phyloP scores from a whole-genome alignment of 2,888 invertebrate genomes.

The Troglohyphantes excavatus region DNA sequence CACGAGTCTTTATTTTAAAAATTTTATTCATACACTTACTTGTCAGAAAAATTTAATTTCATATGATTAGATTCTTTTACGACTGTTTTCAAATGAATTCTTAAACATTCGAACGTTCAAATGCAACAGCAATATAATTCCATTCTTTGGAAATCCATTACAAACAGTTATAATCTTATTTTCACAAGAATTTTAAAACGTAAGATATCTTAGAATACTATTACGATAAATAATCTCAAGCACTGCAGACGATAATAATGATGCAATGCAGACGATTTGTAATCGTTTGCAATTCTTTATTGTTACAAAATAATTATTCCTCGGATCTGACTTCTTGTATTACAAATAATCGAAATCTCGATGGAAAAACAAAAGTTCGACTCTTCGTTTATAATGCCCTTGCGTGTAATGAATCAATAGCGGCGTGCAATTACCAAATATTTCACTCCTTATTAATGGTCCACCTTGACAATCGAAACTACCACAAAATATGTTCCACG shows the following conservation, averaged over 20 bases:
- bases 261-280: not conserved
- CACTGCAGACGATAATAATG: not conserved
- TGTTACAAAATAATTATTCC: not conserved
- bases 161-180: no score
- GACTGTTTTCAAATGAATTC: no score
- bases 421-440: slow-evolving; percentile 18
- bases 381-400: not conserved
- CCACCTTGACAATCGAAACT: slow-evolving; percentile 18
- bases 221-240: not conserved
- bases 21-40: no score
- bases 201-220: not conserved
- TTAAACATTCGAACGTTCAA: no score
- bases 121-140: no score
- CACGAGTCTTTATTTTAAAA: no score
- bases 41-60: no score
- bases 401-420: slow-evolving; percentile 11
- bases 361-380: not conserved
- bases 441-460: slow-evolving; percentile 46
- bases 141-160: no score
- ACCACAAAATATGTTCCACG: slow-evolving; percentile 34
- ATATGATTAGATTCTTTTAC: no score
- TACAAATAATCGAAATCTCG: slow-evolving; percentile 1
- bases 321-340: not conserved
- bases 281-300: not conserved
- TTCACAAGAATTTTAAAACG: no score